These are phyloP conservation scores for Pseudomyrmex flavicornis DNA, from an alignment of 1,140 invertebrate genomes.

Conservation along the genomic window DNA sequence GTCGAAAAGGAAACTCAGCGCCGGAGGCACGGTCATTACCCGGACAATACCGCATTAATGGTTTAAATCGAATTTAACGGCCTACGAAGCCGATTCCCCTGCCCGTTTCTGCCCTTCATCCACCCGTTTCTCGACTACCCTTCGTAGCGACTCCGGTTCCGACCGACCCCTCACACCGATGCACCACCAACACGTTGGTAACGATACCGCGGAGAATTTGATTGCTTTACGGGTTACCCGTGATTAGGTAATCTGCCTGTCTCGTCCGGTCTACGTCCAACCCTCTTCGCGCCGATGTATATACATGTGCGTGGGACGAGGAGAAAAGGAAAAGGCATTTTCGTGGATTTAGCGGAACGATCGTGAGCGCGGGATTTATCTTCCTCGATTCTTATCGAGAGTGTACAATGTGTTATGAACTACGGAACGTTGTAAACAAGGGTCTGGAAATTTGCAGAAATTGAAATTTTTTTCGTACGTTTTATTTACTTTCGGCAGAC, in stretches of 20 bases:
- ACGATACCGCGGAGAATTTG: conserved; percentile 77
- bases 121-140: conserved; percentile 23
- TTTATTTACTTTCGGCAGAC: not conserved
- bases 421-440: conserved; percentile 45
- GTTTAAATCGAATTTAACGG: conserved; percentile 82
- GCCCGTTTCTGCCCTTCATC: not conserved
- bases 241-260: conserved; percentile 82
- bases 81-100: conserved; percentile 66
- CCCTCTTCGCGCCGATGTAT: conserved; percentile 8
- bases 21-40: conserved; percentile 76
- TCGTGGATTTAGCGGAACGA: conserved; percentile 62
- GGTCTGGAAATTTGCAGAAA: conserved; percentile 20
- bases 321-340: conserved; percentile 44
- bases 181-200: conserved; percentile 66
- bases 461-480: not conserved
- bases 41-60: conserved; percentile 82
- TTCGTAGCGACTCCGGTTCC: conserved; percentile 16
- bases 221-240: conserved; percentile 81
- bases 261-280: conserved; percentile 60
- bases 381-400: conserved; percentile 62
- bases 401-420: conserved; percentile 54
- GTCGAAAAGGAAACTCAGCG: conserved; percentile 55
- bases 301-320: not conserved
- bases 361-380: conserved; percentile 50
- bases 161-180: conserved; percentile 53